Percentiles rank a stretch among this genome's conserved stretches.
Evolutionary conservation across 2,888 invertebrate species (phyloP).

Genomic region (Drosophila paranaensis): DNA sequence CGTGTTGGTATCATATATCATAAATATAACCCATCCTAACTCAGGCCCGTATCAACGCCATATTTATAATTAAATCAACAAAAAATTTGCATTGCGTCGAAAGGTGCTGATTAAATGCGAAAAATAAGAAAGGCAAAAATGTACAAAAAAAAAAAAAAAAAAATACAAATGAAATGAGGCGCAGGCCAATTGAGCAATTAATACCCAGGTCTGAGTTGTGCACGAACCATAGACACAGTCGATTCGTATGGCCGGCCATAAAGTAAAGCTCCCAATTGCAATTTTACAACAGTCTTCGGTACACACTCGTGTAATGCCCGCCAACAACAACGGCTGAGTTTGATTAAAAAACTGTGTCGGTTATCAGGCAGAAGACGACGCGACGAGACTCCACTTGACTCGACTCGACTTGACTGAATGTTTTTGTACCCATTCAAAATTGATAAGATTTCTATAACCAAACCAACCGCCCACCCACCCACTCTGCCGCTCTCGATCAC

Average conservation of each 20-base stretch:
- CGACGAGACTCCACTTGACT: background rate
- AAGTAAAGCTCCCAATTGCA: slow-evolving; percentile 20
- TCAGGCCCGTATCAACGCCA: slow-evolving; percentile 26
- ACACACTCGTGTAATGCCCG: slow-evolving; percentile 37
- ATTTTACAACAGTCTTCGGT: slow-evolving; percentile 18
- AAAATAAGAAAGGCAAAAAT: slow-evolving; percentile 4
- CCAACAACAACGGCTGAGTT: slow-evolving; percentile 52
- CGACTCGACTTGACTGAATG: slow-evolving; percentile 25
- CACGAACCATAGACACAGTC: slow-evolving; percentile 1
- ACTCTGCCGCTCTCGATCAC: slow-evolving; percentile 1
- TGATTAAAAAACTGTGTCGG: slow-evolving; percentile 62
- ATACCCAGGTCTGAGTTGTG: slow-evolving; percentile 13
- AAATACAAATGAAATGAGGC: slow-evolving; percentile 10
- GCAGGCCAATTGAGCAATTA: slow-evolving; percentile 51
- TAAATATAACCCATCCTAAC: slow-evolving; percentile 22
- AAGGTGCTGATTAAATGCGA: slow-evolving; percentile 42
- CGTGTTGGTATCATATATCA: slow-evolving; percentile 37
- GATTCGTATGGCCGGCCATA: slow-evolving; percentile 16
- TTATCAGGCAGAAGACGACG: slow-evolving; percentile 45
- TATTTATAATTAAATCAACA: slow-evolving; percentile 39
- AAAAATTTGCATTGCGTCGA: slow-evolving; percentile 48
- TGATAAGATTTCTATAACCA: slow-evolving; percentile 38
- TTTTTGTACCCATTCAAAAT: slow-evolving; percentile 41
- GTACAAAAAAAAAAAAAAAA: background rate
- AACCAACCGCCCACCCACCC: background rate